Base-by-base conservation (phyloP, 2,888 invertebrate genomes). In the Oscheius sp. region DNA sequence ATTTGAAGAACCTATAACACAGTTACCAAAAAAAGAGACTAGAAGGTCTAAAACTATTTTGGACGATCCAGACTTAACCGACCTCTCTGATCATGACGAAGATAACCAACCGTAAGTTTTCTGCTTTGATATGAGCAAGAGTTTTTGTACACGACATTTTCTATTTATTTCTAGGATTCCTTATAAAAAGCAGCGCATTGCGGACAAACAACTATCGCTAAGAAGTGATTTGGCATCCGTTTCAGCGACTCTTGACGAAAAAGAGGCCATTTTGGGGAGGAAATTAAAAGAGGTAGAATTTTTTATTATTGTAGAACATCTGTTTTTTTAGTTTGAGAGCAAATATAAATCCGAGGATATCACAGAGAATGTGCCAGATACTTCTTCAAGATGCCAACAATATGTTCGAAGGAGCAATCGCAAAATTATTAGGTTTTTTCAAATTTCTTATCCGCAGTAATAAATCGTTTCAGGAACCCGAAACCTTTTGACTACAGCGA, bases 31-130 rank as follows among this genome's bases (percentile, higher is more conserved):
- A 35, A n/a, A 13, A 1, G 35, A 49, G 1, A 5, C 49, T 49
- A 52, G 18, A 12, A 52, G n/a, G 18, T 52, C n/a, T 7, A 29
- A 16, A 25, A 52, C 27, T 23, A 2, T 12, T 25, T 18, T 52
- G 1, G 52, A 52, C 5, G 49, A 49, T 35, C 52, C 49, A 13
- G 49, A 66, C 27, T n/a, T 52, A 49, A 66, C 66, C 12, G 66
- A 66, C 35, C 13, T 18, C 1, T 63, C 63, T 6, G 66, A 66
- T 13, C 18, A n/a, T 27, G 66, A 66, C 1, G 29, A 23, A 9
- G 64, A 66, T 9, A 35, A 9, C 9, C 5, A 35, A 35, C 35
- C 5, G 35, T 35, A 35, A 35, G 9, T 35, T 35, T 6, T 35
- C n/a, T n/a, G n/a, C n/a, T 35, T 35, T 6, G 3, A 35, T 35